Evolutionary conservation across 1,140 invertebrate species (phyloP), one percentile per base, ranked within the genome.

Genomic region (Spodoptera frugiperda): DNA sequence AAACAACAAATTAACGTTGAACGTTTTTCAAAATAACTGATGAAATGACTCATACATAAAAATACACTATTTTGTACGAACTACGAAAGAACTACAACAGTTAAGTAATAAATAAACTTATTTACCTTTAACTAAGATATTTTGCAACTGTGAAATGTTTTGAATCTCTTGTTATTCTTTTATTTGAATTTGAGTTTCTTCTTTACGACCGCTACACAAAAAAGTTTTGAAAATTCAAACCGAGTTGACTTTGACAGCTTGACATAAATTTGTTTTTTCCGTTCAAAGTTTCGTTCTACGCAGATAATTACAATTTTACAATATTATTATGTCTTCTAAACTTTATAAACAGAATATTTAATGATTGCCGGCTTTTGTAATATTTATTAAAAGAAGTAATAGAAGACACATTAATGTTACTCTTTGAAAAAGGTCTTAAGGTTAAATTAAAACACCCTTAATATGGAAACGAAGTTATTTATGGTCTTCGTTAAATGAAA

Each of bases 1-100:
- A n/a, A 33, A 59, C 17, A n/a, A 19, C 8, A 6, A 11, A 44
- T 44, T 44, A 15, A 44, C 8, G 10, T 15, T 63, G 33, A 63
- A 44, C 33, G 10, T 10, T 33, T 63, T 63, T 44, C 59, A 63
- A 63, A 63, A 63, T 44, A 63, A 63, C 59, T 33, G 59, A 15
- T 63, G 59, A 10, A 63, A 44, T 63, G 59, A 63, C 33, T 63
- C 59, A 63, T 63, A 10, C 33, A 4, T 12, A 44, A 19, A 44
- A 11, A 44, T 63, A 61, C 8, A 15, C 15, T 5, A 44, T 12
- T 17, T 39, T 9, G 25, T 25, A 25, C 25, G 0, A 25, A 25
- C 25, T 39, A 39, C 33, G 15, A 10, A 17, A 3, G 1, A 0
- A 30, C 5, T 33, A 6, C 10, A 61, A 17, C 15, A 63, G 44